phyloP scores from a whole-genome alignment of 1,140 invertebrate genomes.

The Homalodisca vitripennis region DNA sequence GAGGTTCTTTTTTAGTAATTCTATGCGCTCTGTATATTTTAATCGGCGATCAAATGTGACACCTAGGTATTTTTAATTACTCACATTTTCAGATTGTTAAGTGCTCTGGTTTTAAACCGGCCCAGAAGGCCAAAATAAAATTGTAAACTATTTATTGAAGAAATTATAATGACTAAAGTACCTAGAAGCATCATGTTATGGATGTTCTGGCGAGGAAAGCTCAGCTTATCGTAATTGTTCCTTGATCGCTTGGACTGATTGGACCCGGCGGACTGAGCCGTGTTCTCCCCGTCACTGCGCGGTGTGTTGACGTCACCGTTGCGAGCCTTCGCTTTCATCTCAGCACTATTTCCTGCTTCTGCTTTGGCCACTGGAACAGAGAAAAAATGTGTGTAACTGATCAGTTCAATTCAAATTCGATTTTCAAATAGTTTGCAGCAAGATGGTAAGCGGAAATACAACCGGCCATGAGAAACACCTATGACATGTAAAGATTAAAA shows the following conservation, averaged over 20 bases:
- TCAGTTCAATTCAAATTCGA: too few relatives aligned
- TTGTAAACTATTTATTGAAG: background rate
- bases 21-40: too few relatives aligned
- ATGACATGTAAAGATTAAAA: too few relatives aligned
- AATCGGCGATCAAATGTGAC: too few relatives aligned
- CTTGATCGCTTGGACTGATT: conserved; percentile 64
- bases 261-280: conserved; percentile 70
- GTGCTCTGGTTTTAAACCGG: background rate
- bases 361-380: conserved; percentile 59
- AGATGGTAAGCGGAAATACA: too few relatives aligned
- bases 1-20: too few relatives aligned
- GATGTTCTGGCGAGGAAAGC: conserved; percentile 69
- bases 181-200: conserved; percentile 78
- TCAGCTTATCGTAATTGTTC: conserved; percentile 72
- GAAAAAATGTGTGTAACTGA: too few relatives aligned
- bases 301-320: conserved; percentile 52
- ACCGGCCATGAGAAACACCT: too few relatives aligned
- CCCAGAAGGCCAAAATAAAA: background rate
- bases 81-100: too few relatives aligned
- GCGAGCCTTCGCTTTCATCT: conserved; percentile 50
- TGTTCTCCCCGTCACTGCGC: conserved; percentile 78
- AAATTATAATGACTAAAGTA: conserved; percentile 41
- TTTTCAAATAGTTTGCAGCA: too few relatives aligned
- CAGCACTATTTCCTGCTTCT: conserved; percentile 57
- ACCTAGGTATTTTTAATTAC: too few relatives aligned